Evolutionary conservation across 2,113 vertebrate species (phyloP).

Genomic region (Campylorhamphus procurvoides): DNA sequence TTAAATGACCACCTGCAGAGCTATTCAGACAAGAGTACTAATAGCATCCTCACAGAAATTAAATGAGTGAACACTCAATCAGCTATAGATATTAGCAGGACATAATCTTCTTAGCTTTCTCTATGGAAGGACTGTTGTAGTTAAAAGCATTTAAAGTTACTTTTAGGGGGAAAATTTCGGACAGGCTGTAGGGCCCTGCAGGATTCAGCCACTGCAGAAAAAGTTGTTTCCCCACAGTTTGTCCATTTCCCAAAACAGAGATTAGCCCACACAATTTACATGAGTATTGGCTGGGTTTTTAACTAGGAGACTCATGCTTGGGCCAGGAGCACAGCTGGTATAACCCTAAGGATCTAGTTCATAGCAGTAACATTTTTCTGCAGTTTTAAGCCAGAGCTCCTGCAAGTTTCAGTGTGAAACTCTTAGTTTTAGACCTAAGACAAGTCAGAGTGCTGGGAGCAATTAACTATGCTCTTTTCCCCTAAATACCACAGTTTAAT

Average conservation of each 20-base stretch:
- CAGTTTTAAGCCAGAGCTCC: slow-evolving; percentile 1
- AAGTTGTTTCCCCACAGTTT: slow-evolving; percentile 1
- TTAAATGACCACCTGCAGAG: background rate
- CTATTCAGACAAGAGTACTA: background rate
- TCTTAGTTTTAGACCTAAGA: background rate
- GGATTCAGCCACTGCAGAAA: background rate
- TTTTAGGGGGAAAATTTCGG: background rate
- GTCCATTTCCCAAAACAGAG: background rate
- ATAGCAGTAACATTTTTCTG: slow-evolving; percentile 5
- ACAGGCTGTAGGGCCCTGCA: background rate
- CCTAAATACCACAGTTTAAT: background rate
- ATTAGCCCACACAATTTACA: background rate
- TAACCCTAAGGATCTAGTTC: background rate
- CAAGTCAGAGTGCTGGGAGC: background rate
- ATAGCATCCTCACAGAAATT: background rate
- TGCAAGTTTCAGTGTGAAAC: background rate
- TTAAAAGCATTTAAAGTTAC: background rate
- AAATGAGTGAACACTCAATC: background rate
- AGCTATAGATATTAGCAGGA: background rate
- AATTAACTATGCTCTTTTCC: background rate
- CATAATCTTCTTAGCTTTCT: background rate
- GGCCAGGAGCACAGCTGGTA: slow-evolving; percentile 26
- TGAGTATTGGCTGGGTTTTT: background rate
- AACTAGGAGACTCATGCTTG: background rate
- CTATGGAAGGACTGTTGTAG: background rate